Evolutionary conservation across 2,113 vertebrate species (phyloP).

Genomic region (Epinephelus lanceolatus): DNA sequence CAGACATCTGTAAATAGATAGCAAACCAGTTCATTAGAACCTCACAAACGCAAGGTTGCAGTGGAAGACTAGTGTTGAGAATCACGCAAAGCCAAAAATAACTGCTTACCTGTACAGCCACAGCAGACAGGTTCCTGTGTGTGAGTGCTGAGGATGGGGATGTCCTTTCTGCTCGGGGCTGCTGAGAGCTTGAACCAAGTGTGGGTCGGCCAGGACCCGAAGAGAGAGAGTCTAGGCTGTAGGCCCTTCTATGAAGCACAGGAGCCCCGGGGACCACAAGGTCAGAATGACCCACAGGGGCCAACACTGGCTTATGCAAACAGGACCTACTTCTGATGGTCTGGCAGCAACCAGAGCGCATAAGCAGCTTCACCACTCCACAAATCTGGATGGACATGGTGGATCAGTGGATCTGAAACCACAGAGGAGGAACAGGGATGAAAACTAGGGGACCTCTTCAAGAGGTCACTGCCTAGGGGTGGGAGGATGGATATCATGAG

Average conservation of each 20-base stretch:
- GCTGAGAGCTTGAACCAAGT: conserved; percentile 50
- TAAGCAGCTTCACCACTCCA: conserved; percentile 49
- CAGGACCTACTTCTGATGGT: conserved; percentile 44
- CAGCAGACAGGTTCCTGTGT: conserved; percentile 77
- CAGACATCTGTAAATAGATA: too few species aligned
- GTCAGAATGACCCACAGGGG: conserved; percentile 7
- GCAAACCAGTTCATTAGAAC: too few species aligned
- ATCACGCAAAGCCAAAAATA: not conserved
- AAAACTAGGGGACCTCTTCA: not conserved
- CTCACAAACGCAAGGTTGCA: not conserved
- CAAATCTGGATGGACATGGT: conserved; percentile 73
- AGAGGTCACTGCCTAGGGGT: conserved; percentile 20
- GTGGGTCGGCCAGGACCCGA: conserved; percentile 55
- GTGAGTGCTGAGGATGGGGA: conserved; percentile 56
- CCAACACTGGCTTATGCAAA: conserved; percentile 24
- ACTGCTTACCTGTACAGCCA: conserved; percentile 73
- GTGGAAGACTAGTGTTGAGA: not conserved
- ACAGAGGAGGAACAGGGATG: not conserved
- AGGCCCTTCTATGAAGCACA: conserved; percentile 64
- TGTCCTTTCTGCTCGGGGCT: conserved; percentile 51
- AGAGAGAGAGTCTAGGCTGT: conserved; percentile 70
- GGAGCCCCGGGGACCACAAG: conserved; percentile 10
- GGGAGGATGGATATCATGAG: not conserved
- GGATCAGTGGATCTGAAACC: not conserved
- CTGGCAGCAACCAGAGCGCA: conserved; percentile 57